Base-by-base conservation (phyloP, 2,113 vertebrate species). In the Ellobius talpinus region DNA sequence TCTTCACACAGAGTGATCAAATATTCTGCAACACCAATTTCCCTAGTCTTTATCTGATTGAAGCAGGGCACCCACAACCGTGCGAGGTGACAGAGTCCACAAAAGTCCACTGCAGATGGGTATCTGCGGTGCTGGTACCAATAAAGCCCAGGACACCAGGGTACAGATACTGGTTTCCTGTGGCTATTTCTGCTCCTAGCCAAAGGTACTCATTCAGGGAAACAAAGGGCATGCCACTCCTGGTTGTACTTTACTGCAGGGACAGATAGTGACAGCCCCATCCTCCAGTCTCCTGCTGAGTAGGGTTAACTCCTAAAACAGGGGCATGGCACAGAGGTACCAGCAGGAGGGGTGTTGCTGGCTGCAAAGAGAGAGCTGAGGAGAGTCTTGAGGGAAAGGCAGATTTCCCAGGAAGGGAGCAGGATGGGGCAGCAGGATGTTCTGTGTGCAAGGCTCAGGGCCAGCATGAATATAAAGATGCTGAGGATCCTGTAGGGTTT, bases 221-320 rank as follows among this genome's bases (percentile, higher is more conserved):
- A 76, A 13, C 55, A 19, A 4, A 21, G 29, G 55, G 17, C 7
- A n/a, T 0, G 0, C 26, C n/a, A 8, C 7, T 55, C 21, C 39
- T 65, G 74, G 74, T 0, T 65, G 42, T 19, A 26, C 8, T 5
- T 87, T 26, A 29, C 33, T 79, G 8, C 8, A 33, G 3, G 7
- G 12, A 11, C 13, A 50, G 8, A 12, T 14, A 65, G 61, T 31
- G 74, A 47, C 7, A 95, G 47, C 2, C 0, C 4, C 33, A 3
- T 61, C 52, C 52, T n/a, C 36, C 79, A 61, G 33, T 17, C 52
- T 55, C 14, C 52, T 55, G 4, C 16, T 55, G 52, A 55, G 52
- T 55, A 55, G 24, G 16, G 31, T 50, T 68, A 68, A 85, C 12
- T 33, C 13, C 33, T 24, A n/a, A 81, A 8, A 52, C 78, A n/a